Conservation (phyloP, 2,888 invertebrate species). For the Microplitis deprimator region DNA sequence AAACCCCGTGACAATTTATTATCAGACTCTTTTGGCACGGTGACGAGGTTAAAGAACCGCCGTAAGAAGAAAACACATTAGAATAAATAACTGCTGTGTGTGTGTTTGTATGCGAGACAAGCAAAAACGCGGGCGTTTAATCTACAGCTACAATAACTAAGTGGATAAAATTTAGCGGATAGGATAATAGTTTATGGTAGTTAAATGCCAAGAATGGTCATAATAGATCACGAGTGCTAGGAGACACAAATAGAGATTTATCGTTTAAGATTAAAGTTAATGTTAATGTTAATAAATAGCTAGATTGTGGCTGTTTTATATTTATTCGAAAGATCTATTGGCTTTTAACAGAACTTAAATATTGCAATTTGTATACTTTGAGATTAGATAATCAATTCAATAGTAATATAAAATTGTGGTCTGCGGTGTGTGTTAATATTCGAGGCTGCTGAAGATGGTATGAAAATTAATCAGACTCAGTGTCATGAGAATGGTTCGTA, state of each 20-base stretch:
- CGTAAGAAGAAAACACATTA: conserved; percentile 12
- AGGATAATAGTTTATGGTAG: conserved; percentile 33
- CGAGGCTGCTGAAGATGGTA: background rate
- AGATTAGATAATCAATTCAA: conserved; percentile 4
- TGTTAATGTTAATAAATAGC: conserved; percentile 3
- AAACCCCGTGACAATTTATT: conserved; percentile 18
- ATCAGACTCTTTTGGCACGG: conserved; percentile 18
- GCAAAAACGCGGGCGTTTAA: conserved; percentile 24
- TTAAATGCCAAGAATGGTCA: conserved; percentile 34
- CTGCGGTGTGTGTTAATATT: too few relatives aligned
- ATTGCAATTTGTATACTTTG: background rate
- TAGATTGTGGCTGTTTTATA: conserved; percentile 16
- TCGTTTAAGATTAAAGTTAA: conserved; percentile 36
- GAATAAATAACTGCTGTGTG: conserved; percentile 24
- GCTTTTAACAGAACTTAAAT: background rate
- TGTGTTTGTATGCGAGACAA: background rate
- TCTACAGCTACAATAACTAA: background rate
- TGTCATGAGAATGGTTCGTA: background rate
- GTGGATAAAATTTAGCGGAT: background rate
- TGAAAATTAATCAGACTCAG: background rate
- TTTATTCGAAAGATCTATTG: conserved; percentile 6
- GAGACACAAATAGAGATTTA: conserved; percentile 35
- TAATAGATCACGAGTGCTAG: conserved; percentile 34
- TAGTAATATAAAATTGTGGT: background rate
- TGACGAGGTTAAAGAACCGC: conserved; percentile 1